Percentiles rank a stretch among this genome's conserved stretches.
Conservation (phyloP, 2,797 vertebrate genomes). For the Passerculus sandwichensis region DNA sequence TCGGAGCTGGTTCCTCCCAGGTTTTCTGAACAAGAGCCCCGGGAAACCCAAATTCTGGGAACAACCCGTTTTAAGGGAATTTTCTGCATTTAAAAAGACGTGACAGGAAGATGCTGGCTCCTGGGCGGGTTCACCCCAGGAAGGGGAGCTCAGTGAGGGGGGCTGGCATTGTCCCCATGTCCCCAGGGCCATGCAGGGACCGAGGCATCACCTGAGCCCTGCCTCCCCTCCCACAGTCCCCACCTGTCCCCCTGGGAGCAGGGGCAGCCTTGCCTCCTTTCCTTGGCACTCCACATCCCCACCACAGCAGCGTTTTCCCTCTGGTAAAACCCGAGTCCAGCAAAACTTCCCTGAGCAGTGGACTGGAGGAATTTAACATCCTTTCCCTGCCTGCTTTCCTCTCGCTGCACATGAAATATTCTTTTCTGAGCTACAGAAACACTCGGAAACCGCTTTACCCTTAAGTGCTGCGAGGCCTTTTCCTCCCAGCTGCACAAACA, state of each 20-base stretch:
- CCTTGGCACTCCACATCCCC: background rate
- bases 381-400: background rate
- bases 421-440: background rate
- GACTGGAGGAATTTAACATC: background rate
- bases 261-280: fast-evolving
- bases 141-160: background rate
- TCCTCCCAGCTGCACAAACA: constrained; percentile 29
- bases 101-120: background rate
- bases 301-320: background rate
- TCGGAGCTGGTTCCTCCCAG: background rate
- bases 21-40: background rate
- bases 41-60: background rate
- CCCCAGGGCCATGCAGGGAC: background rate
- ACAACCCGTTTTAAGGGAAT: background rate
- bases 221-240: background rate
- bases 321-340: background rate
- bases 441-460: background rate
- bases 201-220: background rate
- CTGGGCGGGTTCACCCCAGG: fast-evolving
- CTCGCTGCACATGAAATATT: background rate
- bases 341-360: background rate
- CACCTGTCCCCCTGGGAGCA: background rate
- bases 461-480: background rate
- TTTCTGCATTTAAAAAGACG: background rate
- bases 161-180: fast-evolving